phyloP scores from a whole-genome alignment of 1,140 invertebrate species.

The Zaprionus nigranus region DNA sequence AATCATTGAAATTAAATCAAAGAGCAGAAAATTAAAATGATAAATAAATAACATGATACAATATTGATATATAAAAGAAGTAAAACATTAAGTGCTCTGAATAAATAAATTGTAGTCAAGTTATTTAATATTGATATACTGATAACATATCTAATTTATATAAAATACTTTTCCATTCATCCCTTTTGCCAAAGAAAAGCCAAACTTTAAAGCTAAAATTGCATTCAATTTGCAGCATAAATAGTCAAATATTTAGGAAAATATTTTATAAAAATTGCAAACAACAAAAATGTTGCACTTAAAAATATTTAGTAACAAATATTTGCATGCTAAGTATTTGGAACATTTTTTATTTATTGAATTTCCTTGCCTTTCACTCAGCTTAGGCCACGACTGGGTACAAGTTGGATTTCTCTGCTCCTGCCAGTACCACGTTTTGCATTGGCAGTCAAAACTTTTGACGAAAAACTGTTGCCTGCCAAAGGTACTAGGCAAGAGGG shows the following conservation, averaged over 20 bases:
- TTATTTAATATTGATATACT: no score
- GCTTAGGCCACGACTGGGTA: not conserved
- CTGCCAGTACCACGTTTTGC: slow-evolving; percentile 11
- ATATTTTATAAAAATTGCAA: not conserved
- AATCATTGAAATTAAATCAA: no score
- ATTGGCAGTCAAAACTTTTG: slow-evolving; percentile 57
- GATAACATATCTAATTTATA: no score
- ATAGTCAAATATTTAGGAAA: not conserved
- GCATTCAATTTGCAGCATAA: not conserved
- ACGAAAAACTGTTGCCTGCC: slow-evolving; percentile 59
- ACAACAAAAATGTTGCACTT: slow-evolving; percentile 3
- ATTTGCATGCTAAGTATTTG: slow-evolving; percentile 16
- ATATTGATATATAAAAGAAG: no score
- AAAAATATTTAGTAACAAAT: slow-evolving; percentile 1
- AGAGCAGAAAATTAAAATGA: no score
- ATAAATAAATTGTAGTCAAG: no score
- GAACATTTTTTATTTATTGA: slow-evolving; percentile 67
- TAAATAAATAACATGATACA: no score
- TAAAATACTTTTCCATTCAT: not conserved
- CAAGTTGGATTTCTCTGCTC: not conserved
- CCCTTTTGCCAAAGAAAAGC: not conserved
- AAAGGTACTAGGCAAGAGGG: slow-evolving; percentile 3
- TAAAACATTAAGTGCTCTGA: no score
- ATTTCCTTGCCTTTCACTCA: slow-evolving; percentile 52
- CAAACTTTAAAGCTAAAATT: not conserved